A percentile compares a stretch with the other conserved stretches of the same genome.
These are phyloP conservation scores for Orthosia gothica DNA, from an alignment of 2,888 invertebrate genomes.

Conservation along the genomic window DNA sequence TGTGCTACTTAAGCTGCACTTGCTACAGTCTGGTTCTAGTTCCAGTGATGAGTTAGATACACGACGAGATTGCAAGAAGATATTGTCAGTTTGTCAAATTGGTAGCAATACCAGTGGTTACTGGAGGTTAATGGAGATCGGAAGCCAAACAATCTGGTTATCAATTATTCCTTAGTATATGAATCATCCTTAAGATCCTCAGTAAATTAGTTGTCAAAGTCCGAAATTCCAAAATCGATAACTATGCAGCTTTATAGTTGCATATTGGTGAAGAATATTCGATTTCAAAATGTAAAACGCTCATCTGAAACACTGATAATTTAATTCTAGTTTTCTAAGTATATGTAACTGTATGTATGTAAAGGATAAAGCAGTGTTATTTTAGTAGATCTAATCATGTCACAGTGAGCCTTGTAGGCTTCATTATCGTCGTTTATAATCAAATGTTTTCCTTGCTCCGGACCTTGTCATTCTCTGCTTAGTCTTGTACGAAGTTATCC, in stretches of 20 bases:
- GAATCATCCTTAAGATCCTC: not conserved
- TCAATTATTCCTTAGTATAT: not conserved
- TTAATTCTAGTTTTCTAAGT: not conserved
- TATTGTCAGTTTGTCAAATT: not conserved
- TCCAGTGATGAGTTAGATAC: not conserved
- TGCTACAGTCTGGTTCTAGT: not conserved
- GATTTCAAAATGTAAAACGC: not conserved
- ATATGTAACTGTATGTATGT: not conserved
- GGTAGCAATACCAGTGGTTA: too few relatives aligned
- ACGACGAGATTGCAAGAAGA: not conserved
- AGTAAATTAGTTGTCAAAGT: not conserved
- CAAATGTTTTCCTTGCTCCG: constrained; percentile 51
- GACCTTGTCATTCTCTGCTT: constrained; percentile 40
- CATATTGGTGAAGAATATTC: too few relatives aligned
- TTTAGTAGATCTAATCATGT: constrained; percentile 9
- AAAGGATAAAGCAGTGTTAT: constrained; percentile 15
- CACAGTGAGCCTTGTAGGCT: constrained; percentile 36
- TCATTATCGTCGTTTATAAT: constrained; percentile 45
- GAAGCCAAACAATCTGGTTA: not conserved
- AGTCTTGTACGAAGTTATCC: constrained; percentile 36
- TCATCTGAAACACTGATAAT: not conserved
- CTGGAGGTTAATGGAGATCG: too few relatives aligned
- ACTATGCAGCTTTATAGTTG: too few relatives aligned
- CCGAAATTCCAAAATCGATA: not conserved
- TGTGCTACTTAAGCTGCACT: not conserved